Evolutionary conservation across 2,888 invertebrate species (phyloP).

Genomic region (Octodonta nipae): DNA sequence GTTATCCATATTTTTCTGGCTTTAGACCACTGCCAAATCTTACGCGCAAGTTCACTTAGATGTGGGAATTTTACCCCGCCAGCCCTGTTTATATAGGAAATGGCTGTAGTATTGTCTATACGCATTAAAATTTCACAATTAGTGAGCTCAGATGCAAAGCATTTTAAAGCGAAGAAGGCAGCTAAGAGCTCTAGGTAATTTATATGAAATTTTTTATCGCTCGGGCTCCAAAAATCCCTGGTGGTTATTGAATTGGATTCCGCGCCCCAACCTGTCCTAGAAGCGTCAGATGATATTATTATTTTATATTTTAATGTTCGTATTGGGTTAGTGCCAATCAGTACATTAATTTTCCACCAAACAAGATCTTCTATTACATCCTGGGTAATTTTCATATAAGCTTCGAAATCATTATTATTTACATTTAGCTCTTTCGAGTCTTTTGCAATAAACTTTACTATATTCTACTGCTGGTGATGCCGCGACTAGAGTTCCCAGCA

Average conservation of each 20-base stretch:
- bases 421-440: constrained; percentile 11
- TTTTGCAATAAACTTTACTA: constrained; percentile 22
- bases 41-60: constrained; percentile 6
- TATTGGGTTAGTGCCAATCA: constrained; percentile 2
- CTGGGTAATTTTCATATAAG: constrained; percentile 1
- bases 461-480: constrained; percentile 23
- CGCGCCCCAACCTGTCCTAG: constrained; percentile 16
- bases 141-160: constrained; percentile 9
- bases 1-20: constrained; percentile 10
- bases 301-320: constrained; percentile 4
- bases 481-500: constrained; percentile 14
- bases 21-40: constrained; percentile 13
- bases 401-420: constrained; percentile 4
- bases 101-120: constrained; percentile 13
- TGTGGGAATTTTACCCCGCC: no score
- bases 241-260: constrained; percentile 7
- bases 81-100: constrained; percentile 12
- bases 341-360: constrained; percentile 7
- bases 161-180: constrained; percentile 8
- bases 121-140: constrained; percentile 8
- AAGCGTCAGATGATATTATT: constrained; percentile 12
- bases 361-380: constrained; percentile 3
- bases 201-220: constrained; percentile 11
- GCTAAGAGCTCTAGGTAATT: constrained; percentile 11
- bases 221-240: constrained; percentile 14